Evolutionary conservation across 2,888 invertebrate species (phyloP), one percentile per base, ranked within the genome.

Genomic region (Lasioglossum calceatum): DNA sequence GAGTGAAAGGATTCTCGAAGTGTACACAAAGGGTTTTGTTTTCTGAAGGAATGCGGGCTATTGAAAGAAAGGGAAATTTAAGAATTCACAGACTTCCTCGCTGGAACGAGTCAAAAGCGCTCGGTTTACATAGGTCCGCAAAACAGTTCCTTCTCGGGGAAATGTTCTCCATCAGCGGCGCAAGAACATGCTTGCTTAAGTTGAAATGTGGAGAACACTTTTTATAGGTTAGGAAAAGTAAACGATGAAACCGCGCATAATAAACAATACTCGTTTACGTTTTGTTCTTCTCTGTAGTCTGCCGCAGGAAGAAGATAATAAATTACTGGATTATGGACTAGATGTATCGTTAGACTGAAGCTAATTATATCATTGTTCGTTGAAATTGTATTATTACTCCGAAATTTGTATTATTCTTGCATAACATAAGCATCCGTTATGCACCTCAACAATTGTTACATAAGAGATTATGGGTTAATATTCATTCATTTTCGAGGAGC

Each of bases 1-100:
- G 39, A n/a, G 71, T 42, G 39, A 71, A 71, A 71, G 39, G 71
- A 42, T 42, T 71, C 71, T 42, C 39, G 39, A 42, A 23, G 39
- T 71, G 71, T 54, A 12, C 47, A 14, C 23, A 23, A 36, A 42
- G 58, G 39, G 58, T 42, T 71, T 71, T 39, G 71, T 71, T 71
- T 42, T n/a, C 23, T 12, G 42, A 39, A 71, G 39, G 71, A 71
- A 42, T 71, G 71, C 71, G n/a, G 5, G 71, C 39, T 71, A 71
- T 71, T 42, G 71, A 71, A 71, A 71, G 71, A 71, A 71, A 71
- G 71, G 42, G 42, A 71, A 71, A 71, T 71, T 71, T 42, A 71
- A 71, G 71, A 71, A 71, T 71, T 71, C 23, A 42, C 70, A 19
- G 70, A 39, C 70, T 23, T 70, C 39, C 70, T 75, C 54, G 39